Evolutionary conservation across 2,113 vertebrate genomes (phyloP).

Genomic region (Rostratula benghalensis): DNA sequence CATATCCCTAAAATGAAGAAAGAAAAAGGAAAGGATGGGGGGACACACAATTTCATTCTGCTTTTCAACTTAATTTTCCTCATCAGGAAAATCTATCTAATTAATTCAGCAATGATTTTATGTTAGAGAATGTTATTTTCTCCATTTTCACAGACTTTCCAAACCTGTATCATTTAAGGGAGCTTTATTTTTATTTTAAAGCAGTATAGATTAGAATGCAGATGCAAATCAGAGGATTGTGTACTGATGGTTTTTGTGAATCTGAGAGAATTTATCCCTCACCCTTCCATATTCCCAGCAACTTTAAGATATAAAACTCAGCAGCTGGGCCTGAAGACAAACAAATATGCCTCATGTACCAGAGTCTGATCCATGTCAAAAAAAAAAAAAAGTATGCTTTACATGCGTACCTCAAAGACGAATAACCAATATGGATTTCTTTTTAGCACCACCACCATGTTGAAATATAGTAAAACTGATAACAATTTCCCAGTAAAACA

Average conservation of each 20-base stretch:
- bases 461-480: background rate
- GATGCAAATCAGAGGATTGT: background rate
- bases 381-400: background rate
- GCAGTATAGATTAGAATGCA: background rate
- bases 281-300: background rate
- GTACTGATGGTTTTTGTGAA: background rate
- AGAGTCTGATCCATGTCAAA: background rate
- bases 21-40: background rate
- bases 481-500: background rate
- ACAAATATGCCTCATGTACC: background rate
- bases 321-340: slow-evolving; percentile 14
- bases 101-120: background rate
- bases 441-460: background rate
- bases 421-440: background rate
- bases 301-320: slow-evolving; percentile 27
- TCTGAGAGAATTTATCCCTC: background rate
- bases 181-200: background rate
- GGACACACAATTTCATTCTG: background rate
- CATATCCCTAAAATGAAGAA: background rate
- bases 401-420: background rate
- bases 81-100: background rate
- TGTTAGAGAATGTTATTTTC: background rate
- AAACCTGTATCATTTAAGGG: background rate
- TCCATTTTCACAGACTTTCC: slow-evolving; percentile 17
- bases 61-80: background rate